Evolutionary conservation across 2,113 vertebrate species (phyloP), one percentile per base, ranked within the genome.

Genomic region (Pluvialis apricaria): DNA sequence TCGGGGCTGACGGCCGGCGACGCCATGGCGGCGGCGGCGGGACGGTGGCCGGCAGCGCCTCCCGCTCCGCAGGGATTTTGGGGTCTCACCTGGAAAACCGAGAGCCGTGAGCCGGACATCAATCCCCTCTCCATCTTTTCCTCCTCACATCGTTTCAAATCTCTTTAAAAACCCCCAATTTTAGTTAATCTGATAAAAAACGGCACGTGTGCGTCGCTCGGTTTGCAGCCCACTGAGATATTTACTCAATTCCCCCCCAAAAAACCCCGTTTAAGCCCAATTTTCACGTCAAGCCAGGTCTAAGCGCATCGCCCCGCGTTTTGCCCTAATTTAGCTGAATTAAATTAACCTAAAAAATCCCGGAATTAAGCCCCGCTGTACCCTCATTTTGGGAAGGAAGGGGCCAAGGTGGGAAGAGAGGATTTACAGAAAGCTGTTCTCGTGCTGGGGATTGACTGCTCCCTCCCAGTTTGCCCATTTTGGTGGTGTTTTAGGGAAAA

Each of bases 1-100:
- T 99, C 99, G 1, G 99, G 99, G 97, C 99, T 99, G 95, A 99
- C 96, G 47, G 99, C 97, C 6, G 99, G 99, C 88, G 99, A 99
- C 10, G 99, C 99, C 76, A 98, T 98, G 58, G 97, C 95, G 19
- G 90, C 49, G 28, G 97, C 97, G 86, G 11, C 45, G 70, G 31
- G 3, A 29, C 36, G 28, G 26, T 47, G 42, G 44, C 29, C 42
- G 36, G 70, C 21, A 5, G 3, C 18, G 8, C 18, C 18, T 16
- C 36, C 14, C 14, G 28, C 3, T 12, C 60, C 3, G 2, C 11
- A 4, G 55, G 47, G 66, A 38, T 40, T 47, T 24, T 1, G 20
- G 55, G 55, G 40, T 10, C 44, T 88, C 78, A 92, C 84, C 71
- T 73, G 64, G 10, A 38, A 82, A 51, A 7, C 3, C 40, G 3